Evolutionary conservation across 2,888 invertebrate genomes (phyloP).

Genomic region (Philopedon plagiatum): DNA sequence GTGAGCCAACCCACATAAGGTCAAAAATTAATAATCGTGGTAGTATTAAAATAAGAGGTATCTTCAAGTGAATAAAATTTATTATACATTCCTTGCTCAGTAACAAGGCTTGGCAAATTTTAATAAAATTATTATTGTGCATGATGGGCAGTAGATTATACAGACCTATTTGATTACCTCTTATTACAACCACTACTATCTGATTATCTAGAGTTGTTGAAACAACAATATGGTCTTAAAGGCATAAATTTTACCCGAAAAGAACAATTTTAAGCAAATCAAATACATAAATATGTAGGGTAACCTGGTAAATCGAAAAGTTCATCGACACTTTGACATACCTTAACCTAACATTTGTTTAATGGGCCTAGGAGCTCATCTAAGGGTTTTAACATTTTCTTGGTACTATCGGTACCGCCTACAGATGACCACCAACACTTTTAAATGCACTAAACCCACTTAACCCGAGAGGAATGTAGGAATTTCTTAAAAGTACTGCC

Average conservation of each 20-base stretch:
- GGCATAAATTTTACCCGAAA: not conserved
- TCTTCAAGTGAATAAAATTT: constrained; percentile 44
- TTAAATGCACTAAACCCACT: constrained; percentile 22
- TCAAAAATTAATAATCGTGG: constrained; percentile 22
- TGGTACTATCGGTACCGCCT: constrained; percentile 12
- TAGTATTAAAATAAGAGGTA: constrained; percentile 37
- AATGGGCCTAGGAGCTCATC: constrained; percentile 40
- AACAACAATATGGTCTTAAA: not conserved
- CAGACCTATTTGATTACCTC: constrained; percentile 4
- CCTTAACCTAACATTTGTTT: constrained; percentile 60
- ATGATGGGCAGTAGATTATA: constrained; percentile 31
- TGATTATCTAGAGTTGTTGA: not conserved
- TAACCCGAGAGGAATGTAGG: constrained; percentile 3
- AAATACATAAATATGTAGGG: constrained; percentile 55
- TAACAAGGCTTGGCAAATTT: constrained; percentile 54
- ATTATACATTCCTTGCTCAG: constrained; percentile 46
- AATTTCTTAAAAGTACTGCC: constrained; percentile 42
- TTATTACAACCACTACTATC: not conserved
- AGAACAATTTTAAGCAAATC: constrained; percentile 9
- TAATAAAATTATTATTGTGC: constrained; percentile 44
- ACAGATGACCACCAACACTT: constrained; percentile 26
- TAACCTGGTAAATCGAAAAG: constrained; percentile 58
- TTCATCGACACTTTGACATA: constrained; percentile 67
- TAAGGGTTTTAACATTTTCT: constrained; percentile 39
- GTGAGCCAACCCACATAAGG: not conserved